A percentile compares a stretch with the other conserved stretches of the same genome.
Conservation (phyloP, 2,113 vertebrate genomes). For the Rynchops niger region DNA sequence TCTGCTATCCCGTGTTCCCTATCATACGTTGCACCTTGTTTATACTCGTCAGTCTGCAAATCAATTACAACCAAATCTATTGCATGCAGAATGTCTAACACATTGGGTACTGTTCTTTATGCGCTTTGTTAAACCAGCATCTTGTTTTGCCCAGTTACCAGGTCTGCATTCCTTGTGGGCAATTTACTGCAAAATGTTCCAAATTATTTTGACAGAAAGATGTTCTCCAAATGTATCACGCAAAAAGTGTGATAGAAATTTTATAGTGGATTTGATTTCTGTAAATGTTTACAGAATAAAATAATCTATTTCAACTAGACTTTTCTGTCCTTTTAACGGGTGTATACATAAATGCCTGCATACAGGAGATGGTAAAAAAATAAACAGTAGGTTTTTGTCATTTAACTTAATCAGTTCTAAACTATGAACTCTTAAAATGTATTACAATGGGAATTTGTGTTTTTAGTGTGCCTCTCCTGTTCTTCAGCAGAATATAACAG, state of each 20-base stretch:
- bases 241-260: background rate
- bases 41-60: background rate
- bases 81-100: background rate
- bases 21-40: fast-evolving
- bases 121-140: background rate
- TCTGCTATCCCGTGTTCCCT: background rate
- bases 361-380: background rate
- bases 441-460: background rate
- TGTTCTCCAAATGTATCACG: background rate
- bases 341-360: background rate
- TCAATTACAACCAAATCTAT: background rate
- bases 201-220: background rate
- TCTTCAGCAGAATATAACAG: background rate
- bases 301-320: background rate
- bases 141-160: background rate
- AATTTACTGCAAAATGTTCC: background rate
- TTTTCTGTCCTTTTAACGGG: background rate
- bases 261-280: background rate
- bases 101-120: background rate
- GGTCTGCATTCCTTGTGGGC: background rate
- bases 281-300: background rate
- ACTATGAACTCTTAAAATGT: background rate
- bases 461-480: background rate
- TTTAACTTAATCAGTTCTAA: background rate
- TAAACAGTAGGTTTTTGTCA: background rate